Base-by-base conservation (phyloP, 1,140 invertebrate genomes). In the Euura lappo region DNA sequence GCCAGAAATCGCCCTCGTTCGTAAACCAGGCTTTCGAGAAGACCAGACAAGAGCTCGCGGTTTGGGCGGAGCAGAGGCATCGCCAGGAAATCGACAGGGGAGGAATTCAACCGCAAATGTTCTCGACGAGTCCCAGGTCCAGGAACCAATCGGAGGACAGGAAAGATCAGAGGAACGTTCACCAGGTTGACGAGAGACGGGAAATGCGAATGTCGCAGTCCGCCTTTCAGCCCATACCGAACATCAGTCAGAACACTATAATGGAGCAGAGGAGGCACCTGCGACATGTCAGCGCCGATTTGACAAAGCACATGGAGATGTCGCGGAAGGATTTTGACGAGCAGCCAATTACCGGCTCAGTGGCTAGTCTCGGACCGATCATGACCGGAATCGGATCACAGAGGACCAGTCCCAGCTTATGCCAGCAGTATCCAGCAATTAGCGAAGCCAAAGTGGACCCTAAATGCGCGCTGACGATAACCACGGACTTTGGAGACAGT, bases 181-280 rank as follows among this genome's bases (percentile, higher is more conserved):
- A 80, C 51, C 76, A 75, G 13, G 0, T 70, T 0, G 78, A 84
- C 0, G 82, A 86, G 13, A 75, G 78, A 0, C 87, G 86, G 65
- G 86, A 87, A 7, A 68, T 75, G 0, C 79, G 85, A 75, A 75
- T 85, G 69, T 78, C 81, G 1, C 85, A 84, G 8, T 81, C 84
- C 0, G 85, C 83, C 5, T 88, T 88, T 65, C 86, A 87, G 65
- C 87, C 87, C 2, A 81, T 88, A 11, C 82, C 86, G 0, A 87
- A 85, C 28, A 88, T 88, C 42, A 88, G 80, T 71, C 86, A 85
- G 51, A 87, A 79, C 60, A 84, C 85, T 0, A 86, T 88, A 66
- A 86, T 88, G 83, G 87, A 88, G 64, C 87, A 88, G 69, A 83
- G 87, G 2, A 78, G 87, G 67, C 87, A 88, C 72, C 68, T 88